These are phyloP conservation scores for Clivina fossor DNA, from an alignment of 2,888 invertebrate genomes.

Conservation along the genomic window DNA sequence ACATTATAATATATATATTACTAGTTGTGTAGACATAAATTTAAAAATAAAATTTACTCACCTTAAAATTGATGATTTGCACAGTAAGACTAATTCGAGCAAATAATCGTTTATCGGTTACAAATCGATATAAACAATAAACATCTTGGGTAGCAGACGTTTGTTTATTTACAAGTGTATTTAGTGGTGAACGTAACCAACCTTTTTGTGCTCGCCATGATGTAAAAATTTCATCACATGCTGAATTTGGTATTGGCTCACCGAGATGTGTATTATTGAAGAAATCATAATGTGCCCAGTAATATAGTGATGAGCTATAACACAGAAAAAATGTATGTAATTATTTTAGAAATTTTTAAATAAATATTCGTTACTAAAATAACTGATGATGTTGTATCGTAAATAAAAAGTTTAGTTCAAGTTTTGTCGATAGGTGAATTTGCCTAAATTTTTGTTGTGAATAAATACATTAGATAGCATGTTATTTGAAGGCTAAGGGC, in stretches of 20 bases:
- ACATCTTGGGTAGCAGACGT: constrained; percentile 72
- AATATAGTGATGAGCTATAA: constrained; percentile 86
- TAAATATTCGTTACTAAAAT: too few relatives aligned
- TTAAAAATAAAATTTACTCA: too few relatives aligned
- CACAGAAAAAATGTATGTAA: too few relatives aligned
- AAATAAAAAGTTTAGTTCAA: too few relatives aligned
- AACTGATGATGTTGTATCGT: too few relatives aligned
- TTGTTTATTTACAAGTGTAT: constrained; percentile 83
- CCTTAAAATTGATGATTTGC: constrained; percentile 77
- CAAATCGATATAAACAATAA: constrained; percentile 79
- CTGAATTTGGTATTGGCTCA: constrained; percentile 75
- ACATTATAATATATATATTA: too few relatives aligned
- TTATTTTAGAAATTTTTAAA: too few relatives aligned
- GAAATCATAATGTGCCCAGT: constrained; percentile 93
- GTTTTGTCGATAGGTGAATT: too few relatives aligned
- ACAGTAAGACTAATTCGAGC: constrained; percentile 79
- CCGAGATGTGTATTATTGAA: constrained; percentile 88
- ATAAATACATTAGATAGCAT: too few relatives aligned
- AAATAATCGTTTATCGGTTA: constrained; percentile 78
- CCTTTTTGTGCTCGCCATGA: constrained; percentile 81
- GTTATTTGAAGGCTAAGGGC: too few relatives aligned
- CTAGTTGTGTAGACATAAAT: too few relatives aligned
- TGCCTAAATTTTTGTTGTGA: too few relatives aligned
- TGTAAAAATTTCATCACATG: constrained; percentile 85
- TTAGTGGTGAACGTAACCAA: constrained; percentile 77